Conservation (phyloP, 1,140 invertebrate genomes). For the Ceratoteleas bidentatus region DNA sequence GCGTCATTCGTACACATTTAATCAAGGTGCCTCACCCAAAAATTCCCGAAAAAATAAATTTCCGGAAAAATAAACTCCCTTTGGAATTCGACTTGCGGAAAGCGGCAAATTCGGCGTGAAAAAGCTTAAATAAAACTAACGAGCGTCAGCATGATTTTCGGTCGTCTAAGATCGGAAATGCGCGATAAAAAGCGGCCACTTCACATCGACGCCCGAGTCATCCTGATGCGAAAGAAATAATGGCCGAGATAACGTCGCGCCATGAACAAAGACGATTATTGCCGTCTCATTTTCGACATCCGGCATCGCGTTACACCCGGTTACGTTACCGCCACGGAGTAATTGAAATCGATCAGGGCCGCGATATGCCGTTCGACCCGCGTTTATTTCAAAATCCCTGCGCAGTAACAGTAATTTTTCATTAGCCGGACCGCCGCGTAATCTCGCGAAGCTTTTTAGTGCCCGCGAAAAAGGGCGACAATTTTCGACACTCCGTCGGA, state of each 20-base stretch:
- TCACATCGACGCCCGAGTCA: conserved; percentile 20
- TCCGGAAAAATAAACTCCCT: too few species aligned
- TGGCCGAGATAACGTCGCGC: conserved; percentile 42
- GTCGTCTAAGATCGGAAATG: not conserved
- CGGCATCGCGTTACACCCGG: conserved; percentile 34
- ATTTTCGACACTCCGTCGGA: conserved; percentile 47
- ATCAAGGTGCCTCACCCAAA: too few species aligned
- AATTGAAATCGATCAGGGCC: conserved; percentile 54
- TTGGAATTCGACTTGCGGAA: too few species aligned
- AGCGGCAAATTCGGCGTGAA: too few species aligned
- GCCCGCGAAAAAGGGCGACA: not conserved
- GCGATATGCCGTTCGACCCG: conserved; percentile 45
- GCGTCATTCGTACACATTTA: too few species aligned
- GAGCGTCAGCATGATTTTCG: too few species aligned
- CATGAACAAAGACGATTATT: conserved; percentile 62
- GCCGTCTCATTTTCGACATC: conserved; percentile 58
- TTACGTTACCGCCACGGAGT: conserved; percentile 45
- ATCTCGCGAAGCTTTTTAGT: conserved; percentile 21
- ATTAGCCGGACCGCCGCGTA: conserved; percentile 26
- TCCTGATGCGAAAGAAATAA: conserved; percentile 30
- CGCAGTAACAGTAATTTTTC: conserved; percentile 41
- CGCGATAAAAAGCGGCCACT: conserved; percentile 4
- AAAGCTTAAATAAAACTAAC: too few species aligned
- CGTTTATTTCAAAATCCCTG: conserved; percentile 42
- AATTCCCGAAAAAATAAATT: too few species aligned